Evolutionary conservation across 2,113 vertebrate genomes (phyloP).

Genomic region (Athene cunicularia): DNA sequence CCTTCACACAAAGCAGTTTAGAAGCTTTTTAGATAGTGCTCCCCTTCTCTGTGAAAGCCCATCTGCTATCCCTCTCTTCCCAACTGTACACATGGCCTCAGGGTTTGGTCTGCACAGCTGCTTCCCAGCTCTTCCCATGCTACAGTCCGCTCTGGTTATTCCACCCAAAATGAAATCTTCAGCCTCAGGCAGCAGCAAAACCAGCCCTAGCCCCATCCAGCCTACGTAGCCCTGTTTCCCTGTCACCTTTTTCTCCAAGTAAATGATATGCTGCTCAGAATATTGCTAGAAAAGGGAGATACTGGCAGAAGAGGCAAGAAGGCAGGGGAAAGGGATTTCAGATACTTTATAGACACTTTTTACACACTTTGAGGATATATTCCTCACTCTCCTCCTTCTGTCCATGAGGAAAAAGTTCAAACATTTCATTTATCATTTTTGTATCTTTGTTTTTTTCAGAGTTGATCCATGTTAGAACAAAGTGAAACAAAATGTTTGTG

Average conservation of each 20-base stretch:
- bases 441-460: not conserved
- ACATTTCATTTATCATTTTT: not conserved
- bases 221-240: not conserved
- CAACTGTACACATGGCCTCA: not conserved
- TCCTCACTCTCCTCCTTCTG: not conserved
- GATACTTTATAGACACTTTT: not conserved
- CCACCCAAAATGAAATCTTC: not conserved
- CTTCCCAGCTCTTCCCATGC: not conserved
- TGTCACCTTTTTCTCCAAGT: slow-evolving; percentile 3
- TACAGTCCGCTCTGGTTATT: not conserved
- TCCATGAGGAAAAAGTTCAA: not conserved
- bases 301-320: not conserved
- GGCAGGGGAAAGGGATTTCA: not conserved
- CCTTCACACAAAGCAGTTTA: not conserved
- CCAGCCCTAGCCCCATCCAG: not conserved
- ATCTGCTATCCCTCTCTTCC: not conserved
- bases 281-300: not conserved
- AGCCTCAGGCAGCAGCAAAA: not conserved
- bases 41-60: not conserved
- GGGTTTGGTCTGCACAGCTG: not conserved
- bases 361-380: not conserved
- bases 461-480: not conserved
- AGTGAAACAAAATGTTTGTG: not conserved
- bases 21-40: not conserved
- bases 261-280: not conserved